Base-by-base conservation (phyloP, 2,888 invertebrate genomes). In the Eupithecia centaureata region DNA sequence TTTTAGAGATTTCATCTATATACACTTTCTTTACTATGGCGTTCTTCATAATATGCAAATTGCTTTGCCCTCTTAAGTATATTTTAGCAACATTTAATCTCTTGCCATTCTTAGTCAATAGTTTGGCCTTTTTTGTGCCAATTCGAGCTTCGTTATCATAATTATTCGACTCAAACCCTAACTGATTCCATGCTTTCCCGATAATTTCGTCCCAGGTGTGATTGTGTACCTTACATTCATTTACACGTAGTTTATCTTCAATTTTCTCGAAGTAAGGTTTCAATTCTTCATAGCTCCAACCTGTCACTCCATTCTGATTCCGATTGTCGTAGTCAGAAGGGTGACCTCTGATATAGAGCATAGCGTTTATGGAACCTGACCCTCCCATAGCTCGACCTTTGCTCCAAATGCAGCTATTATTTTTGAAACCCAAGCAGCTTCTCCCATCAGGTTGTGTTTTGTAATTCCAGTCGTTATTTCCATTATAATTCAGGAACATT, bases 351-450 rank as follows among this genome's bases (percentile, higher is more conserved):
- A 95, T 86, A 77, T 95, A 95, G 54, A 95, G 85, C 94, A 95
- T 95, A 32, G 93, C 95, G 78, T 95, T 95, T 32, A 95, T 87
- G 1, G 93, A 90, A 63, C 94, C 94, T 0, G 94, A 94, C 5
- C 95, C 95, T 54, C 95, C 95, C 77, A 95, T 86, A 66, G 94
- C 92, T 78, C 95, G 95, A 0, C 96, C 96, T 66, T 95, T 93
- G 32, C 95, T 94, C 95, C 95, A 95, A n/a, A 84, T 86, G 65
- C 90, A 91, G 56, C 83, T 77, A 54, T 87, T 81, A 63, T 84
- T 63, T 33, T 25, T 56, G 7, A 66, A 68, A 15, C 68, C 68
- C 32, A 67, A 67, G 59, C 71, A 71, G 51, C 66, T 68, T 67
- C 32, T 67, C 1, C 35, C 38, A 72, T 85, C 80, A 4, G 88